Evolutionary conservation across 2,797 vertebrate species (phyloP), one percentile per base, ranked within the genome.

Genomic region (Channa striata): DNA sequence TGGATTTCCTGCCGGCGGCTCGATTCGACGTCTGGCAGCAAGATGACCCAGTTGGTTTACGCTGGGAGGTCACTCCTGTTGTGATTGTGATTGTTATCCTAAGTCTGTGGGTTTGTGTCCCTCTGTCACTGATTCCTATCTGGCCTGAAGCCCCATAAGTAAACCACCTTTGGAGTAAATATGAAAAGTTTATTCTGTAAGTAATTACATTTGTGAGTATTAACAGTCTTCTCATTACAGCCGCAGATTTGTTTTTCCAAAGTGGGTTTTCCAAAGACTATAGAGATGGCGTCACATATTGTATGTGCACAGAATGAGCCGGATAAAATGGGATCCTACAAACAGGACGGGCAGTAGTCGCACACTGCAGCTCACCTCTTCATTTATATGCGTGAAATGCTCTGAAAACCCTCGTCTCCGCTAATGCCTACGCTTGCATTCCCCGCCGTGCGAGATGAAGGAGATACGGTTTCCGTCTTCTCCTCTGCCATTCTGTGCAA

Each of bases 51-150:
- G 44, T 68, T 17, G 21, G 83, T 92, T 91, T 88, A 88, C 80
- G 68, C 80, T 68, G 52, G 66, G 66, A 78, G 89, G 87, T 91
- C 79, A 74, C 60, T 57, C 42, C 53, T 90, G 87, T 90, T 91
- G 82, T 87, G 85, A 76, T 90, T 91, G 76, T 83, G 87, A 92
- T 91, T 86, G 83, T 91, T 91, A 90, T 91, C 87, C 72, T 68
- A 61, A 80, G 71, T 83, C 82, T 74, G 19, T 6, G 11, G 77
- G 66, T 85, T 83, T 83, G 82, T 62, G 71, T 82, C 81, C 44
- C 59, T 62, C 60, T 69, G 74, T 85, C 80, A 80, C 79, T 84
- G 83, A 85, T 84, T 71, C 56, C 80, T 83, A 87, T 90, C 86
- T 64, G 50, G 52, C 74, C 70, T 46, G 6, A 63, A 69, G 74